Conservation (phyloP, 2,888 invertebrate species). For the Pyrocoelia pectoralis region DNA sequence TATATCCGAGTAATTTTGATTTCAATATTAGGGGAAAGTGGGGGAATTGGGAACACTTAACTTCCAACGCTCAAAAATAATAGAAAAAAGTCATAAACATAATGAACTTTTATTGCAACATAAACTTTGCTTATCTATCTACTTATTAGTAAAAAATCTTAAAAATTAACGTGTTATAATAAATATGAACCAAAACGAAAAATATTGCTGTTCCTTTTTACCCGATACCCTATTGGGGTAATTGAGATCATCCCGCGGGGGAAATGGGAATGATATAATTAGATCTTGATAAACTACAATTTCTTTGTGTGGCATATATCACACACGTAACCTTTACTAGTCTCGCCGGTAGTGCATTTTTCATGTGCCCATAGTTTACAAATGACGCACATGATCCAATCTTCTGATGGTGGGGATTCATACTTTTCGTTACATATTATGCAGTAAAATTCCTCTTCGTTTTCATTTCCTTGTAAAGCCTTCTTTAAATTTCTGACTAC, state of each 20-base stretch:
- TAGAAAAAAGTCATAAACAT: too few relatives aligned
- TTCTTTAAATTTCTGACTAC: background rate
- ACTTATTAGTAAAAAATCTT: too few relatives aligned
- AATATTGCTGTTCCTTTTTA: too few relatives aligned
- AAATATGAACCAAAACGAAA: too few relatives aligned
- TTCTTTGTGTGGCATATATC: background rate
- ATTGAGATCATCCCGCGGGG: background rate
- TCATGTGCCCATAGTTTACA: background rate
- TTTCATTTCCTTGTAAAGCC: background rate
- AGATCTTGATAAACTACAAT: background rate
- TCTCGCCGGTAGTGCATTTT: background rate
- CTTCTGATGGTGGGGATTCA: constrained; percentile 1
- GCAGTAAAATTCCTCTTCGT: background rate
- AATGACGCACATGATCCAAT: constrained; percentile 1
- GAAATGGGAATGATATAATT: background rate
- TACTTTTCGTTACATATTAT: background rate
- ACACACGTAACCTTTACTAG: background rate
- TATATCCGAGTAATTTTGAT: too few relatives aligned
- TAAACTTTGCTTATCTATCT: too few relatives aligned
- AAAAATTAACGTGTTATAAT: too few relatives aligned
- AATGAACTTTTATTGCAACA: too few relatives aligned
- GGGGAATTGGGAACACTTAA: too few relatives aligned
- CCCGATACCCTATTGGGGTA: constrained; percentile 5
- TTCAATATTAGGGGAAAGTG: too few relatives aligned
- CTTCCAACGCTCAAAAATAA: too few relatives aligned